phyloP scores from a whole-genome alignment of 2,113 vertebrate species.

The Forbesichthys agassizii region DNA sequence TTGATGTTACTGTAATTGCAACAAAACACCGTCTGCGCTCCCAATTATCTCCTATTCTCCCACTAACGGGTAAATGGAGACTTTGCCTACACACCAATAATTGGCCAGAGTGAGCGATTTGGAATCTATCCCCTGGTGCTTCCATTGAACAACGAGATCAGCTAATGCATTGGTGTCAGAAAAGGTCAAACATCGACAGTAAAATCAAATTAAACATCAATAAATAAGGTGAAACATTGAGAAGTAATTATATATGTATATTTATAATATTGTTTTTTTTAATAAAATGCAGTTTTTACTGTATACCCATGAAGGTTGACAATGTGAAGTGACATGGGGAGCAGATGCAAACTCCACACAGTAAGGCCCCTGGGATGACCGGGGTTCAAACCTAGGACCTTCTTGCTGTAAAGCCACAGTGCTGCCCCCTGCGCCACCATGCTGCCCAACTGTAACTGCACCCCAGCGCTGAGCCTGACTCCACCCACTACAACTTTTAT shows the following conservation, averaged over 20 bases:
- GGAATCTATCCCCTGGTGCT: slow-evolving; percentile 50
- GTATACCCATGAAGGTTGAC: too few species aligned
- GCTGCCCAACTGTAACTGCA: not conserved
- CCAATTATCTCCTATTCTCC: slow-evolving; percentile 29
- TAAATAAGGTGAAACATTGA: not conserved
- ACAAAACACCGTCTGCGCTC: slow-evolving; percentile 9
- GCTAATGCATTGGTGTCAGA: slow-evolving; percentile 56
- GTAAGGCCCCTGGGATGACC: too few species aligned
- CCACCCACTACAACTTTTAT: too few species aligned
- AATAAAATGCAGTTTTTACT: too few species aligned
- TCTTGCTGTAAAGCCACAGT: too few species aligned
- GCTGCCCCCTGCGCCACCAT: too few species aligned
- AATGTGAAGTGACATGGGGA: too few species aligned
- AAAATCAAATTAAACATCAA: slow-evolving; percentile 55
- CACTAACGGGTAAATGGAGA: slow-evolving; percentile 16
- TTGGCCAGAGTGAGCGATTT: slow-evolving; percentile 43
- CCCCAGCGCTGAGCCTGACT: too few species aligned
- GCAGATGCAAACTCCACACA: too few species aligned
- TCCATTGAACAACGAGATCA: slow-evolving; percentile 24
- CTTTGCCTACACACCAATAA: slow-evolving; percentile 39
- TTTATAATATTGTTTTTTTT: not conserved
- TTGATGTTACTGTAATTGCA: not conserved
- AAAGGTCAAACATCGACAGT: slow-evolving; percentile 59
- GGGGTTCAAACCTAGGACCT: not conserved
- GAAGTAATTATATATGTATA: not conserved